A percentile compares a stretch with the other conserved stretches of the same genome.
Evolutionary conservation across 2,113 vertebrate species (phyloP).

Genomic region (Aix galericulata): DNA sequence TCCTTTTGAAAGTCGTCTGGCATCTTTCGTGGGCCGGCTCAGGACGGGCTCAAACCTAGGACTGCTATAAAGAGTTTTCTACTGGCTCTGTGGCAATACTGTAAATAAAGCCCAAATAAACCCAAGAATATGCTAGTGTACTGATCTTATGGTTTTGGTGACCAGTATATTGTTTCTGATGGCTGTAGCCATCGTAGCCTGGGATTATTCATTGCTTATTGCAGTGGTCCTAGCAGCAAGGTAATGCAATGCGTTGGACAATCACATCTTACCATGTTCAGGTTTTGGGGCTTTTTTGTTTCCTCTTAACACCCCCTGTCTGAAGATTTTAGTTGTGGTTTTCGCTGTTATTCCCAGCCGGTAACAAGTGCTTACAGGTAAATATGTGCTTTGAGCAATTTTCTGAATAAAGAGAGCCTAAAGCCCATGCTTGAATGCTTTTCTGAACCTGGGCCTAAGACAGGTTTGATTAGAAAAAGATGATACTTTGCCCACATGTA

Average conservation of each 20-base stretch:
- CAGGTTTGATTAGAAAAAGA: conserved; percentile 55
- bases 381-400: conserved; percentile 1
- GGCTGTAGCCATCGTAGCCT: not conserved
- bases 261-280: not conserved
- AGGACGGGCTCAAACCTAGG: not conserved
- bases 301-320: not conserved
- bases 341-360: not conserved
- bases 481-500: conserved; percentile 28
- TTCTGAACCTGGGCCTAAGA: not conserved
- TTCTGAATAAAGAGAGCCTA: not conserved
- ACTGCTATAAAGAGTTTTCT: not conserved
- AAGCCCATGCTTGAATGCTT: conserved; percentile 38
- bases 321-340: not conserved
- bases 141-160: not conserved
- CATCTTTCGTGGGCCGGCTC: not conserved
- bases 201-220: not conserved
- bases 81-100: not conserved
- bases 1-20: not conserved
- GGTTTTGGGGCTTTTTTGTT: not conserved
- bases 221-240: not conserved
- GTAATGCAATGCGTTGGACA: not conserved
- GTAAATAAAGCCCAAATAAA: not conserved
- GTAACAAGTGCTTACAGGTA: conserved; percentile 37
- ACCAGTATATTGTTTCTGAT: not conserved
- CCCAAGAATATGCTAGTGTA: not conserved